Conservation (phyloP, 2,888 invertebrate genomes). For the Artemia sp. region DNA sequence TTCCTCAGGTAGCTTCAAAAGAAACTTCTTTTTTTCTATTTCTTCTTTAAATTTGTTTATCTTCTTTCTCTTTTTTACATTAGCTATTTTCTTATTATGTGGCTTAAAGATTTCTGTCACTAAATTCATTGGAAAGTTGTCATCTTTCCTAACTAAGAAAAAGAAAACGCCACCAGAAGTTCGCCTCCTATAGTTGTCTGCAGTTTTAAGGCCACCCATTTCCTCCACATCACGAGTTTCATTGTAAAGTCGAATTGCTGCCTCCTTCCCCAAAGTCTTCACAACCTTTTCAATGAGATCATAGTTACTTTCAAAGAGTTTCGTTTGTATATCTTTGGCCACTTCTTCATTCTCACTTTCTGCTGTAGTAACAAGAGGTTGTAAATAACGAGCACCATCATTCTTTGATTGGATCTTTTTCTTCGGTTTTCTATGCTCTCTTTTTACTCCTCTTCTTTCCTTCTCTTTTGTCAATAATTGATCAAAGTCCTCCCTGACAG, state of each 20-base stretch:
- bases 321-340: slow-evolving; percentile 51
- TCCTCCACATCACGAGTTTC: slow-evolving; percentile 65
- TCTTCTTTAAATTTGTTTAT: neutral
- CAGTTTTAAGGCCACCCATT: slow-evolving; percentile 67
- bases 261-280: slow-evolving; percentile 49
- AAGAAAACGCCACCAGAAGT: slow-evolving; percentile 75
- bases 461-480: slow-evolving; percentile 17
- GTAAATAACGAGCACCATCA: slow-evolving; percentile 31
- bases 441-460: neutral
- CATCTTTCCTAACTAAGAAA: slow-evolving; percentile 51
- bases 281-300: slow-evolving; percentile 51
- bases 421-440: slow-evolving; percentile 17
- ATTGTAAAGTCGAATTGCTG: slow-evolving; percentile 54
- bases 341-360: slow-evolving; percentile 43
- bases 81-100: slow-evolving; percentile 21
- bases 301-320: slow-evolving; percentile 54
- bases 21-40: neutral
- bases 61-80: neutral
- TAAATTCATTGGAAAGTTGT: slow-evolving; percentile 29
- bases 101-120: slow-evolving; percentile 25
- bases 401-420: neutral
- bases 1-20: no score
- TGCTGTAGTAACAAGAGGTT: slow-evolving; percentile 39
- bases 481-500: slow-evolving; percentile 18
- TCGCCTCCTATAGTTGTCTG: slow-evolving; percentile 59